Evolutionary conservation across 2,113 vertebrate genomes (phyloP).

Genomic region (Myotis davidii): DNA sequence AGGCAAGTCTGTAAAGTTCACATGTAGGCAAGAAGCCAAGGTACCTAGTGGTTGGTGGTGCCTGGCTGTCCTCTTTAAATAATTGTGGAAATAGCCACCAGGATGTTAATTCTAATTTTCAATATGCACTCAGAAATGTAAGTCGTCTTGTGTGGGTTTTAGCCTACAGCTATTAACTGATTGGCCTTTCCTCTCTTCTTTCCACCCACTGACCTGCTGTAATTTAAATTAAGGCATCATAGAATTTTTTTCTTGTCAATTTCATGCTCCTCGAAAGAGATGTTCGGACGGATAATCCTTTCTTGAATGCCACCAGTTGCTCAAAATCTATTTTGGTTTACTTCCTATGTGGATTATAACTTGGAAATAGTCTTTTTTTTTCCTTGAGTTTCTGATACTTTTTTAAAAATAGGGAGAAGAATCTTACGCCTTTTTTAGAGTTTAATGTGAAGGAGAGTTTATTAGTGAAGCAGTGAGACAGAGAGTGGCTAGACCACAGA

Average conservation of each 20-base stretch:
- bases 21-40: background rate
- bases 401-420: too few species aligned
- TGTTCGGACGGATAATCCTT: background rate
- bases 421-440: too few species aligned
- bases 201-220: background rate
- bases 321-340: background rate
- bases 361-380: too few species aligned
- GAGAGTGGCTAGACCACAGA: too few species aligned
- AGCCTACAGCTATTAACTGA: background rate
- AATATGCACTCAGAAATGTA: background rate
- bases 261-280: background rate
- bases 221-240: background rate
- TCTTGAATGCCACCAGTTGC: background rate
- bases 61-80: background rate
- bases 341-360: too few species aligned
- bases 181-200: background rate
- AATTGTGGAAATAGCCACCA: background rate
- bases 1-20: background rate
- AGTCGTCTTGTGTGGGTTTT: background rate
- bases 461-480: too few species aligned
- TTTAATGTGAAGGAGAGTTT: too few species aligned
- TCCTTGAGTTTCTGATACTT: too few species aligned
- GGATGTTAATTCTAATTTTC: background rate
- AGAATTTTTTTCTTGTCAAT: background rate
- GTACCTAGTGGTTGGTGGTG: background rate